phyloP scores from a whole-genome alignment of 2,797 vertebrate species.

The Cirrhinus mrigala region DNA sequence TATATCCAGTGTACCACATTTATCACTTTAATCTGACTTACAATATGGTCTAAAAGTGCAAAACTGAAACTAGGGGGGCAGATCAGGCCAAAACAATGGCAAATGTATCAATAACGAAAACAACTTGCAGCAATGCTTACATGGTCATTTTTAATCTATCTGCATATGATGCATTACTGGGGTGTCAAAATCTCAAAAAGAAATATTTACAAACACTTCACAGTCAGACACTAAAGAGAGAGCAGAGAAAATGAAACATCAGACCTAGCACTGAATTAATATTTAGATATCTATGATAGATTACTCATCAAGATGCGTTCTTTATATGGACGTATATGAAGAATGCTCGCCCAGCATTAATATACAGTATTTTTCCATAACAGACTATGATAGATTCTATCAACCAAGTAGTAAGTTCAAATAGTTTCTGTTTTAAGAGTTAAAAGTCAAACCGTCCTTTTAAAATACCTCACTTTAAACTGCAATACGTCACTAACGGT shows the following conservation, averaged over 20 bases:
- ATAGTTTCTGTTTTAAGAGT: conserved; percentile 34
- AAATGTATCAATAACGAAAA: conserved; percentile 26
- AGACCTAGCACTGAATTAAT: conserved; percentile 21
- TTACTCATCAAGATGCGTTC: conserved; percentile 46
- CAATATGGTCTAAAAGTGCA: conserved; percentile 39
- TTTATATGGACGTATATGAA: conserved; percentile 48
- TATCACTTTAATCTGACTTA: conserved; percentile 38
- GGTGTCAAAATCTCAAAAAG: conserved; percentile 30
- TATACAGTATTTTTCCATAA: conserved; percentile 44
- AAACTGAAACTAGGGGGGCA: conserved; percentile 7
- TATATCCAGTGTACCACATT: conserved; percentile 29
- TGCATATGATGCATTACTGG: conserved; percentile 48
- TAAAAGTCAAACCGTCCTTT: conserved; percentile 30
- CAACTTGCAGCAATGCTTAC: neutral
- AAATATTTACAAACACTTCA: conserved; percentile 35
- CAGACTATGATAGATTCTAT: conserved; percentile 49
- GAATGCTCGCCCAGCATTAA: conserved; percentile 31
- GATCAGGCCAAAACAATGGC: conserved; percentile 15
- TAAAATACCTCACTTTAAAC: conserved; percentile 41
- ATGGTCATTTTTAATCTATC: conserved; percentile 18
- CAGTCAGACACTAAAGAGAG: conserved; percentile 9
- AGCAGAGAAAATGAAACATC: neutral
- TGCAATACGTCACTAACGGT: conserved; percentile 25
- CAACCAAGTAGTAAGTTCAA: conserved; percentile 37
- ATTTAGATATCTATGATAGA: conserved; percentile 43